phyloP scores from a whole-genome alignment of 1,140 invertebrate species.

The Drosophila takahashii region DNA sequence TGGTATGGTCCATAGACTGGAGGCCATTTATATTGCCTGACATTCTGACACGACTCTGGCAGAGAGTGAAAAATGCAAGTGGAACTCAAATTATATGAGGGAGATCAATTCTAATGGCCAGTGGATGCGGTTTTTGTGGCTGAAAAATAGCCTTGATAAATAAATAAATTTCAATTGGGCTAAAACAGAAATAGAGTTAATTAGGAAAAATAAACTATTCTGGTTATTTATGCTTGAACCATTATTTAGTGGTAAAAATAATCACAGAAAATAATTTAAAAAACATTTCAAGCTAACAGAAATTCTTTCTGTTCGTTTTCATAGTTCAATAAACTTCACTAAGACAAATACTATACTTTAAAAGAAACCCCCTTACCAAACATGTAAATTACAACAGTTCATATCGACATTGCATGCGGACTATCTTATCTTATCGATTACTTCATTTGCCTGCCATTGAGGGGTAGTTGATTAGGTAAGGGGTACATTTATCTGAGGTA shows the following conservation, averaged over 20 bases:
- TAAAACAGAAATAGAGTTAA: neutral
- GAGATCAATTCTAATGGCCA: conserved; percentile 29
- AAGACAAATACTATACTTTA: neutral
- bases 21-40: conserved; percentile 50
- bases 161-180: conserved; percentile 18
- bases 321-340: conserved; percentile 4
- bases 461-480: conserved; percentile 10
- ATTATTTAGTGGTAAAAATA: no score
- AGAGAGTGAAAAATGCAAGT: conserved; percentile 44
- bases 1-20: conserved; percentile 25
- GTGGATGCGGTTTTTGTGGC: conserved; percentile 20
- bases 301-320: neutral
- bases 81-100: conserved; percentile 16
- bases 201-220: neutral
- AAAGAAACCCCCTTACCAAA: neutral
- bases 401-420: neutral
- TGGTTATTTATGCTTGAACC: neutral
- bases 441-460: conserved; percentile 5
- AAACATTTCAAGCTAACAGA: neutral
- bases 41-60: conserved; percentile 42
- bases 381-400: conserved; percentile 15
- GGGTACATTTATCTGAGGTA: neutral
- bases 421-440: conserved; percentile 35
- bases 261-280: no score
- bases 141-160: conserved; percentile 15